Percentiles rank a stretch among this genome's conserved stretches.
These are phyloP conservation scores for Celastrina argiolus DNA, from an alignment of 2,888 invertebrate genomes.

Conservation along the genomic window DNA sequence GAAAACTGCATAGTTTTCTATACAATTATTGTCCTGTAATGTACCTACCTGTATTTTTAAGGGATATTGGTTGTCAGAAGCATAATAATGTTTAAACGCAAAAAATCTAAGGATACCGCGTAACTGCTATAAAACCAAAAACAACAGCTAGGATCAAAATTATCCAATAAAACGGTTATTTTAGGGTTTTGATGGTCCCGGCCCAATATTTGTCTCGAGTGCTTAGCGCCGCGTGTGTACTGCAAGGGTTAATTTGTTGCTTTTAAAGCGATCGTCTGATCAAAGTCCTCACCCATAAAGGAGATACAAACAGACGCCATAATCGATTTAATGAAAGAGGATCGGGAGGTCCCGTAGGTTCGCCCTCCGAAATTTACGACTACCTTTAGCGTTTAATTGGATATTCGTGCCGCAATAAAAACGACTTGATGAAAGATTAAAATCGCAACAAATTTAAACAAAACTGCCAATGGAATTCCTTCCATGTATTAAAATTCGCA, in stretches of 20 bases:
- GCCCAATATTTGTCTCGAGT: conserved; percentile 18
- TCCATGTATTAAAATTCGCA: conserved; percentile 4
- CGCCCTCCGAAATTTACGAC: conserved; percentile 68
- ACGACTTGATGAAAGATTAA: conserved; percentile 63
- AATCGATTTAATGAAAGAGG: conserved; percentile 72
- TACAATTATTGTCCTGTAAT: no score
- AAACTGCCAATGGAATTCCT: conserved; percentile 35
- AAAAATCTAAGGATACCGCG: neutral
- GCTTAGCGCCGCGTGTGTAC: conserved; percentile 24
- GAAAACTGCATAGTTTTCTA: no score
- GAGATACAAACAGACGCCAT: conserved; percentile 57
- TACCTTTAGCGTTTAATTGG: conserved; percentile 67
- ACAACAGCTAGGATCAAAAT: neutral
- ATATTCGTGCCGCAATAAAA: conserved; percentile 68
- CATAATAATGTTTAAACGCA: no score
- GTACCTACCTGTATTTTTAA: no score
- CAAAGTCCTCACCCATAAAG: conserved; percentile 61
- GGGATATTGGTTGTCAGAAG: no score
- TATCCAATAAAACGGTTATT: conserved; percentile 5
- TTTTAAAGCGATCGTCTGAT: conserved; percentile 63
- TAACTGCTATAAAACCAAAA: neutral
- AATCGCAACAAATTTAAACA: conserved; percentile 48
- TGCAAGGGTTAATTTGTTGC: conserved; percentile 46
- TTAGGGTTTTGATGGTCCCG: conserved; percentile 10
- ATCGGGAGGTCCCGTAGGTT: conserved; percentile 62